These are phyloP conservation scores for Hafferia zeledoni DNA, from an alignment of 2,797 vertebrate species.

Conservation along the genomic window DNA sequence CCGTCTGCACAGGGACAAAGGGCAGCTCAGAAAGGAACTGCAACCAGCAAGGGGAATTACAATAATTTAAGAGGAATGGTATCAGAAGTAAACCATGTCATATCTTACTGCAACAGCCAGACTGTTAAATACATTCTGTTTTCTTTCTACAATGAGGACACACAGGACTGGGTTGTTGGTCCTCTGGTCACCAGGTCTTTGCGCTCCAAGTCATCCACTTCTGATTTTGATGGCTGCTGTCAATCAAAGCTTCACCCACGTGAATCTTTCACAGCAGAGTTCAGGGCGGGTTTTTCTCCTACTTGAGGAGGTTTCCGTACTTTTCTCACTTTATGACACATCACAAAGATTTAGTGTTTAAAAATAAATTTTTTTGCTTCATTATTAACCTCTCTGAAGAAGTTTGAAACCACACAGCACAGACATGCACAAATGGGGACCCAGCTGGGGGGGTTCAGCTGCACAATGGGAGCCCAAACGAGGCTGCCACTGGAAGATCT, in stretches of 20 bases:
- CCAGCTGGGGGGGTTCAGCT: background rate
- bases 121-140: conserved; percentile 15
- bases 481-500: background rate
- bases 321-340: background rate
- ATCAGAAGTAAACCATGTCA: background rate
- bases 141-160: background rate
- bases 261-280: conserved; percentile 7
- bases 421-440: background rate
- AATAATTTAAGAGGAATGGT: conserved; percentile 56
- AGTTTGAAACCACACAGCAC: background rate
- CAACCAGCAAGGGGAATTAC: background rate
- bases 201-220: background rate
- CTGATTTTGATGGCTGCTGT: background rate
- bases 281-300: background rate
- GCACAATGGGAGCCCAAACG: background rate
- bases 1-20: background rate
- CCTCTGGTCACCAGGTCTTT: background rate
- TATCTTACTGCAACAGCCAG: background rate
- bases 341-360: background rate
- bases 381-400: background rate
- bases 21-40: background rate
- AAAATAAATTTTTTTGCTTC: background rate
- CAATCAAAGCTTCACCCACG: background rate
- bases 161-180: background rate
- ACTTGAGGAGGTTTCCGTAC: background rate